Percentiles rank a stretch among this genome's conserved stretches.
Evolutionary conservation across 2,888 invertebrate species (phyloP).

Genomic region (Rhopalosiphum nymphaeae): DNA sequence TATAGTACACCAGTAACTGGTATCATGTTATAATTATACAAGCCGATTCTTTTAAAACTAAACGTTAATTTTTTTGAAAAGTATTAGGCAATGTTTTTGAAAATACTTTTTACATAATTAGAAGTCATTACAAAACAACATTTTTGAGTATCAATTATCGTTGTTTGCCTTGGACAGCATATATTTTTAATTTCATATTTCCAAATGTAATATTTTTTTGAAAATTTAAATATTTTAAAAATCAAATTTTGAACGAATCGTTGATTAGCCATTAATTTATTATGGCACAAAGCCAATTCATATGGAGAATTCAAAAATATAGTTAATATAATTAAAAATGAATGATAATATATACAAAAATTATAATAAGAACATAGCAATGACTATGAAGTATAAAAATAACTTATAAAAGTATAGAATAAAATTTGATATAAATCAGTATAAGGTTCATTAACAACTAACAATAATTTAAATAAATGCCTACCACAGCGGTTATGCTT

Average conservation of each 20-base stretch:
- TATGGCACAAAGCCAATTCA: not conserved
- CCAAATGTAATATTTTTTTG: not conserved
- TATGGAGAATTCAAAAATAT: not conserved
- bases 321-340: not conserved
- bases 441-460: not conserved
- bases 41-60: not conserved
- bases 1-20: not conserved
- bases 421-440: not conserved
- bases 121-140: not conserved
- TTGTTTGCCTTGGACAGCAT: not conserved
- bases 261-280: not conserved
- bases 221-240: not conserved
- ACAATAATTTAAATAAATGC: not conserved
- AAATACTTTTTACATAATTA: slow-evolving; percentile 1
- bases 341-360: not conserved
- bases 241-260: not conserved
- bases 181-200: not conserved
- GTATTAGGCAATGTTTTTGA: not conserved
- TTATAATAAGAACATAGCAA: not conserved
- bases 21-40: not conserved
- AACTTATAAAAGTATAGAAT: not conserved
- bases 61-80: not conserved
- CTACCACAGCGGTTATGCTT: not conserved
- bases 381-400: not conserved
- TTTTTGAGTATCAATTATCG: not conserved